Conservation (phyloP, 2,797 vertebrate genomes). For the Botia kubotai region DNA sequence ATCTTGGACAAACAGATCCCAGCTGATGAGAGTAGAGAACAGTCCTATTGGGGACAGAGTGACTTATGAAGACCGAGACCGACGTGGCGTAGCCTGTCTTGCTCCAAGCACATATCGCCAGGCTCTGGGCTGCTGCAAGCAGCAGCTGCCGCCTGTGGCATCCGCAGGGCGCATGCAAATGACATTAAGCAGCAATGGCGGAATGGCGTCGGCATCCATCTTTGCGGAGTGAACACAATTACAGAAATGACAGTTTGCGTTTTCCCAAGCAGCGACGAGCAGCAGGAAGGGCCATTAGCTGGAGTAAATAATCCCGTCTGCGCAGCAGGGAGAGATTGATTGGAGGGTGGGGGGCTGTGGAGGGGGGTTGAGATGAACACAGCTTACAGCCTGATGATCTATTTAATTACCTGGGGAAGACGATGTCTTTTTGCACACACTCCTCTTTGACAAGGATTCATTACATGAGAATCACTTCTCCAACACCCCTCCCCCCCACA, state of each 20-base stretch:
- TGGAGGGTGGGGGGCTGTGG: constrained; percentile 64
- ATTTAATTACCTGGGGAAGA: constrained; percentile 83
- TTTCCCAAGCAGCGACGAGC: constrained; percentile 63
- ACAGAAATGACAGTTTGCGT: constrained; percentile 68
- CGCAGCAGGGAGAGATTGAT: constrained; percentile 78
- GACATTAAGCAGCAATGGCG: constrained; percentile 61
- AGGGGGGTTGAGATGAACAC: background rate
- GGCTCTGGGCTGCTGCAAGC: constrained; percentile 43
- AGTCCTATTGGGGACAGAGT: constrained; percentile 46
- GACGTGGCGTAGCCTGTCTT: constrained; percentile 47
- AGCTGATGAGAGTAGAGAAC: constrained; percentile 8
- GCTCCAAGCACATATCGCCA: constrained; percentile 57
- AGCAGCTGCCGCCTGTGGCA: constrained; percentile 61
- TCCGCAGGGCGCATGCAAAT: constrained; percentile 62
- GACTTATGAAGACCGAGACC: constrained; percentile 49
- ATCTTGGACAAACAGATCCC: background rate
- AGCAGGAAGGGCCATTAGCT: constrained; percentile 79
- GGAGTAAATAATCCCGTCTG: constrained; percentile 83
- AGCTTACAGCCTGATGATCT: constrained; percentile 71
- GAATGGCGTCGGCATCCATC: constrained; percentile 63
- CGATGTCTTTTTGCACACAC: constrained; percentile 59
- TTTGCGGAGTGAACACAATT: constrained; percentile 67
- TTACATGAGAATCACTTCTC: constrained; percentile 49
- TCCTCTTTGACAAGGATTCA: constrained; percentile 63
- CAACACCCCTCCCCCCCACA: background rate